Conservation (phyloP, 2,113 vertebrate genomes). For the Caranx ignobilis region DNA sequence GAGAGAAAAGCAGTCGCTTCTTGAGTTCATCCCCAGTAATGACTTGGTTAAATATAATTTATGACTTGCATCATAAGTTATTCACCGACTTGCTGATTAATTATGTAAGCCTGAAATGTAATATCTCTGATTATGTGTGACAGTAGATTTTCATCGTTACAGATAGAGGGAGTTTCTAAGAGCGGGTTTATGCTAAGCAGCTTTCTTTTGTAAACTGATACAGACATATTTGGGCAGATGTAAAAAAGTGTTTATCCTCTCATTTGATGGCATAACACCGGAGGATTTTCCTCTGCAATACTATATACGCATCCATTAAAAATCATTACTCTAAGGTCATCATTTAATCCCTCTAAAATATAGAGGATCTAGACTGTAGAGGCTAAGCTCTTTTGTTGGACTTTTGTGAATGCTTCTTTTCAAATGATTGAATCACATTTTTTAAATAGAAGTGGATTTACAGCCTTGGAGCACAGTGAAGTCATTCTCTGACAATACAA, state of each 20-base stretch:
- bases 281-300: conserved; percentile 49
- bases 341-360: conserved; percentile 60
- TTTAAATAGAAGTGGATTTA: conserved; percentile 44
- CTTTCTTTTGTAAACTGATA: conserved; percentile 68
- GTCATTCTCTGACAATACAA: conserved; percentile 31
- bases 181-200: conserved; percentile 61
- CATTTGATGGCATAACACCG: conserved; percentile 51
- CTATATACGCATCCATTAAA: conserved; percentile 52
- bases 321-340: conserved; percentile 61
- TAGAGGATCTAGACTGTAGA: conserved; percentile 38
- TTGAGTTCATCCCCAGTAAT: conserved; percentile 60
- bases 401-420: conserved; percentile 53
- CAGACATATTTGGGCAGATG: conserved; percentile 58
- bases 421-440: conserved; percentile 65
- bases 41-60: conserved; percentile 76
- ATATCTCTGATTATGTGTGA: conserved; percentile 71
- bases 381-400: conserved; percentile 66
- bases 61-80: conserved; percentile 74
- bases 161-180: conserved; percentile 56
- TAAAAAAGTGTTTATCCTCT: conserved; percentile 64
- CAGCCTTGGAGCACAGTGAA: conserved; percentile 39
- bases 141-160: conserved; percentile 69
- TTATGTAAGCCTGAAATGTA: conserved; percentile 73
- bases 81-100: conserved; percentile 72
- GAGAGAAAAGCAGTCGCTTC: conserved; percentile 50